Base-by-base conservation (phyloP, 1,140 invertebrate species). In the Zaprionus africanus region DNA sequence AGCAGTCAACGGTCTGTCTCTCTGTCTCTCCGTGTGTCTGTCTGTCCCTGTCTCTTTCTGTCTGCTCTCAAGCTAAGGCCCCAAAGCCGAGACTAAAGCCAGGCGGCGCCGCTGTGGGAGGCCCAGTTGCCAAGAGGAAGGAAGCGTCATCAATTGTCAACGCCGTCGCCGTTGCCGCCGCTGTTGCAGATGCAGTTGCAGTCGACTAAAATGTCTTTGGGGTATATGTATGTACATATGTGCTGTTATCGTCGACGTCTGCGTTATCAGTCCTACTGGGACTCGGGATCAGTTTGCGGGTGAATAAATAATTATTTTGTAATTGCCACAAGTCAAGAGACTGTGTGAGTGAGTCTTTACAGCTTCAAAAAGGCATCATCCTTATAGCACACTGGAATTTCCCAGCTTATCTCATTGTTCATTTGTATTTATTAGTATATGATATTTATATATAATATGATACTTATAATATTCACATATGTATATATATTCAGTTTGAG, bases 121-220 rank as follows among this genome's bases (percentile, higher is more conserved):
- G 53, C 46, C 36, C 31, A 51, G 56, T 60, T 66, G 43, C 63
- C 56, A 53, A 34, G 46, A 43, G 56, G 46, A 73, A 73, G 64
- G 57, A 73, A 68, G 34, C 69, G 54, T 64, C 51, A 24, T 51
- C 51, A 51, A 65, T 41, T 56, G 63, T 65, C 51, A 17, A 51
- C 62, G 61, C 24, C 54, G 49, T 62, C 49, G 67, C n/a, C 5
- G 28, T 28, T 17, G 62, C 22, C 17, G 54, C 34, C n/a, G 28
- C 62, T 26, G 51, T 49, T 24, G 12, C 24, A 49, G 31, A 60
- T 19, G 63, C 28, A 31, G 31, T 59, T 19, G n/a, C 22, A n/a
- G 19, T 9, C 49, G 49, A 51, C 46, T 51, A 24, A 51, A 51
- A 19, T 22, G 19, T 51, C 22, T 24, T 51, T 24, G 46, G 46